Conservation (phyloP, 2,888 invertebrate genomes). For the Lepidochitona cinerea region DNA sequence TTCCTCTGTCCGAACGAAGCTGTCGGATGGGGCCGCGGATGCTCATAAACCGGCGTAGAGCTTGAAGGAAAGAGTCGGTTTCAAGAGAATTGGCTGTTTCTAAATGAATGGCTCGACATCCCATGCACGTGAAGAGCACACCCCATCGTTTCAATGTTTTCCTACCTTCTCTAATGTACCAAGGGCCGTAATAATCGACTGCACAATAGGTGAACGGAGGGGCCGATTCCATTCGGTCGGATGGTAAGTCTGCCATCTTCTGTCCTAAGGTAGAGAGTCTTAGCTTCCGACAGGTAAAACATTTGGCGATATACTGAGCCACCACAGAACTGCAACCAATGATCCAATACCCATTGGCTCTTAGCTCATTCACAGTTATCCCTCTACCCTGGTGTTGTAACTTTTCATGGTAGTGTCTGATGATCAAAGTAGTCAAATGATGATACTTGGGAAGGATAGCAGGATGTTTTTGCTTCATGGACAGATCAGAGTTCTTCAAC, state of each 20-base stretch:
- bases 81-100: conserved; percentile 36
- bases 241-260: conserved; percentile 63
- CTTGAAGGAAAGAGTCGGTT: conserved; percentile 40
- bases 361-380: conserved; percentile 31
- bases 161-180: conserved; percentile 42
- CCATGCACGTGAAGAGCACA: conserved; percentile 57
- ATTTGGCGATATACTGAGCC: conserved; percentile 37
- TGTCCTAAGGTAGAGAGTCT: conserved; percentile 36
- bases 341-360: conserved; percentile 55
- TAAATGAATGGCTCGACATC: conserved; percentile 54
- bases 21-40: conserved; percentile 30
- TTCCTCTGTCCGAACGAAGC: conserved; percentile 31
- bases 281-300: conserved; percentile 51
- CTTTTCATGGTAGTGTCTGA: conserved; percentile 32
- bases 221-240: conserved; percentile 43
- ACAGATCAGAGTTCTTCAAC: conserved; percentile 1
- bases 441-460: conserved; percentile 19
- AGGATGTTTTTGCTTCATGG: conserved; percentile 21
- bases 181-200: conserved; percentile 64
- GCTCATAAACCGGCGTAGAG: conserved; percentile 30
- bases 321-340: conserved; percentile 42
- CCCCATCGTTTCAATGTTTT: conserved; percentile 56
- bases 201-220: conserved; percentile 58
- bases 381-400: conserved; percentile 34
- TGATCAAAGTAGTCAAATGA: conserved; percentile 20